Base-by-base conservation (phyloP, 1,140 invertebrate genomes). In the Neodiprion virginianus region DNA sequence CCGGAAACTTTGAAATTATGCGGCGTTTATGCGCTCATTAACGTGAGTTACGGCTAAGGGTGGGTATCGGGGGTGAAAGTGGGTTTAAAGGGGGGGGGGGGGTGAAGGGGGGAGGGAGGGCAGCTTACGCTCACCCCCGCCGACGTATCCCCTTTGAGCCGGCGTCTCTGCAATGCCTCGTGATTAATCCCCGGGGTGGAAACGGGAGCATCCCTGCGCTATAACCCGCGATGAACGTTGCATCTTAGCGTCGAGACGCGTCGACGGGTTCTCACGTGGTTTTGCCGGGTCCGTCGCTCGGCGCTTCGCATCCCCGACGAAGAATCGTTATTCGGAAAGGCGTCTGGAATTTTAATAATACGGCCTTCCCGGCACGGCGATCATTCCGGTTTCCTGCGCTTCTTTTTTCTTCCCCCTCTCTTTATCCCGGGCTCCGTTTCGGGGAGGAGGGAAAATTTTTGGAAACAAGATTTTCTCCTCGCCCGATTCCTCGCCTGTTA, bases 131-230 rank as follows among this genome's bases (percentile, higher is more conserved):
- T 69, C 67, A 14, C 67, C 21, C 8, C 74, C 73, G 77, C 82
- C 75, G 79, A 77, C 76, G 75, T 77, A 74, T 76, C 81, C 53
- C 83, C 83, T 86, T 84, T 84, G 83, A 84, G 76, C 72, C 79
- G 77, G 77, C 79, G 76, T 78, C 80, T 79, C 82, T 79, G 84
- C 85, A 86, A 85, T 85, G 81, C 82, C 77, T 79, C 79, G 82
- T 85, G 83, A 86, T 86, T 86, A 86, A 86, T 86, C 85, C 84
- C 81, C 77, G 77, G 78, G 79, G 84, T 78, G 70, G 79, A 72
- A 78, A 74, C 73, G 79, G 84, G 79, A 69, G 79, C 74, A 78
- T 73, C 74, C 77, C 72, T 76, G 75, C 79, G 80, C 80, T 81
- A 80, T 79, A 79, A 65, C 76, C 75, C 77, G 75, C 79, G 28